Evolutionary conservation across 2,113 vertebrate genomes (phyloP), one percentile per base, ranked within the genome.

Genomic region (Apteryx owenii): DNA sequence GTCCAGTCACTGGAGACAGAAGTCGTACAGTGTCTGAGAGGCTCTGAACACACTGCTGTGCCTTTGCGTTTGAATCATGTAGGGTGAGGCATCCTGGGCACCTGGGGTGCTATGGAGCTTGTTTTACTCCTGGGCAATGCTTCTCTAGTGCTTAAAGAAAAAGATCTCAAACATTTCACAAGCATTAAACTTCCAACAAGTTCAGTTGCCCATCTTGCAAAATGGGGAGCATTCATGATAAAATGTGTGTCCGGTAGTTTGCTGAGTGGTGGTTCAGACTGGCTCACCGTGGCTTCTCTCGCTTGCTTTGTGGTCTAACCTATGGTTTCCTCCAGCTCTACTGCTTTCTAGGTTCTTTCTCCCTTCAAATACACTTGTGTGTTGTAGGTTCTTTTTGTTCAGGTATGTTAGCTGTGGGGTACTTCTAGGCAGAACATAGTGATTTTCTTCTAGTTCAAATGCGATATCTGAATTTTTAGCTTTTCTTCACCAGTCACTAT

Each of bases 161-260:
- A 54, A 69, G 65, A 77, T 71, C 46, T 76, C 36, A 72, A 51
- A 33, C 23, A 20, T 54, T 71, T 76, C 22, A 46, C 28, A 36
- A 71, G 38, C 38, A 3, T 46, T 54, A 54, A 92, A 6, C 23
- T 84, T 44, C 48, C 11, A 36, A 2, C 0, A 4, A 71, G 64
- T 65, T 54, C 40, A 51, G 15, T 7, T 56, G 25, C 25, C 71
- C 4, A 2, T 82, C 81, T 82, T 71, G 48, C 29, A 42, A 62
- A 81, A 54, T 0, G 2, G 38, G 53, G 46, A 56, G 22, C 22
- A 0, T 62, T 89, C 0, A 0, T 21, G 25, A 66, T 25, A 10
- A 60, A 33, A 20, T 33, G 17, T 25, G 31, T 48, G 31, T 42
- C 25, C 33, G 21, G 38, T 62, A 29, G 60, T 38, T 50, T 58